Conservation (phyloP, 2,888 invertebrate genomes). For the Leuctra nigra region DNA sequence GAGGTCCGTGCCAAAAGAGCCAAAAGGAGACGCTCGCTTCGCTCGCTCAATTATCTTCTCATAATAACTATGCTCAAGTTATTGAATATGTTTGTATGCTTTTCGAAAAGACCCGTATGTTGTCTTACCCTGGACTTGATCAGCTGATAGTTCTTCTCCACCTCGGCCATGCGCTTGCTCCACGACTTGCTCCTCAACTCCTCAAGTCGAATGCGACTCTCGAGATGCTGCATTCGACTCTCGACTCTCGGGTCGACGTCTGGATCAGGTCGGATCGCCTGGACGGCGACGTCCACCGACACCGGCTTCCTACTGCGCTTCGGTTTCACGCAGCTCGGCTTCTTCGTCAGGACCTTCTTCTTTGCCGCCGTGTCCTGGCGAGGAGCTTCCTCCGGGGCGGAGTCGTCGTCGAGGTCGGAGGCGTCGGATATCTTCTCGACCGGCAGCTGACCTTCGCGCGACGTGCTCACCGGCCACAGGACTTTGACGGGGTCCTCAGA, state of each 20-base stretch:
- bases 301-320: not conserved
- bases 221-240: not conserved
- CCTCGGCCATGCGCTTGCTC: constrained; percentile 8
- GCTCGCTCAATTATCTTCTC: no score
- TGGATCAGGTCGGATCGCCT: not conserved
- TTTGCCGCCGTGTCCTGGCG: not conserved
- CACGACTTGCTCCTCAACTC: constrained; percentile 11
- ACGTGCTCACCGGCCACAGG: not conserved
- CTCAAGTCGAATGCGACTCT: constrained; percentile 18
- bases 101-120: no score
- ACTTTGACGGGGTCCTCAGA: not conserved
- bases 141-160: no score
- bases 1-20: no score
- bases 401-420: not conserved
- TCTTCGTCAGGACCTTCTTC: not conserved
- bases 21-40: no score
- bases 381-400: not conserved
- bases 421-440: not conserved
- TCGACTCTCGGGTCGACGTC: not conserved
- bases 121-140: no score
- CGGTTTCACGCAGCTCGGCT: not conserved
- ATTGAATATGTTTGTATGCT: no score
- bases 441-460: constrained; percentile 2
- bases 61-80: no score
- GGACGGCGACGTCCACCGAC: not conserved